Conservation (phyloP, 2,797 vertebrate species). For the Myoxocephalus aenaeus region DNA sequence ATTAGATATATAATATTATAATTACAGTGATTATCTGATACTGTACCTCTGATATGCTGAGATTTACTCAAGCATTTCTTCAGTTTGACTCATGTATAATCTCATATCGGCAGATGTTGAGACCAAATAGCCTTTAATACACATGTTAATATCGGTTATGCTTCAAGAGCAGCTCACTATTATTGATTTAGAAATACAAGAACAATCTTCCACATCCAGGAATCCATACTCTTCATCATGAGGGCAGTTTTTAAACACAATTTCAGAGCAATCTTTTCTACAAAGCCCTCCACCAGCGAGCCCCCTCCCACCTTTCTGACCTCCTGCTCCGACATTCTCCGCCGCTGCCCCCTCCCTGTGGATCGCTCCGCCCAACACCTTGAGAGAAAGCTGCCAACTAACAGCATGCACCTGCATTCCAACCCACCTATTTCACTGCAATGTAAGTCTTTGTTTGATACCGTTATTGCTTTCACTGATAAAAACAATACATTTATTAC, state of each 20-base stretch:
- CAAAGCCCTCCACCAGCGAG: not conserved
- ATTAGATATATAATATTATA: not conserved
- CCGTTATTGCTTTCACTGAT: not conserved
- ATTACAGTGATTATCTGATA: not conserved
- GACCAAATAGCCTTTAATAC: not conserved
- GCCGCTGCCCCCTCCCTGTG: not conserved
- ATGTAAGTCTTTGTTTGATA: not conserved
- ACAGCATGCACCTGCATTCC: not conserved
- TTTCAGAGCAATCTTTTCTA: not conserved
- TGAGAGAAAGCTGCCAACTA: not conserved
- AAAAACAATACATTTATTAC: too few species aligned
- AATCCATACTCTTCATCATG: not conserved
- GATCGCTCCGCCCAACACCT: not conserved
- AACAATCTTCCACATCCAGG: not conserved
- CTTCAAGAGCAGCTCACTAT: not conserved
- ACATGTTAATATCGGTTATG: not conserved
- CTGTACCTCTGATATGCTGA: not conserved
- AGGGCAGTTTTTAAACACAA: not conserved
- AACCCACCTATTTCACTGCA: not conserved
- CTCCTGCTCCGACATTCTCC: not conserved
- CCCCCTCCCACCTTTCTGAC: not conserved
- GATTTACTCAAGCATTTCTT: constrained; percentile 4
- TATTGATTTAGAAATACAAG: not conserved
- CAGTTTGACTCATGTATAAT: not conserved
- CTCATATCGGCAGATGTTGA: too few species aligned